These are phyloP conservation scores for Nannoperca obscura DNA, from an alignment of 2,797 vertebrate genomes.

Conservation along the genomic window DNA sequence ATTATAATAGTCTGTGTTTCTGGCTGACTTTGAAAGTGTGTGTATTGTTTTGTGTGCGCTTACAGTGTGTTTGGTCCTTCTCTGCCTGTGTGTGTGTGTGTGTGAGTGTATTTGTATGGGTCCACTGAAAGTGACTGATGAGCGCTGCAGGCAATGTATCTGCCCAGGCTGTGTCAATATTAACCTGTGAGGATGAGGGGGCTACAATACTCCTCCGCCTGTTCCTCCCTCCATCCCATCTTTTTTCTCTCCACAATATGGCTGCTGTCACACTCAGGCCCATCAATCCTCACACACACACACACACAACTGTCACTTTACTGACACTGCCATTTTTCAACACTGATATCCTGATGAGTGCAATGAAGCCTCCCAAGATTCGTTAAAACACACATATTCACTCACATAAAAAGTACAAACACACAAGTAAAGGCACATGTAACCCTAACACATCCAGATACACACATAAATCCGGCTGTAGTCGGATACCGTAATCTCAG, in stretches of 20 bases:
- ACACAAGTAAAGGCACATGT: conserved; percentile 44
- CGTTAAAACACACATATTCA: conserved; percentile 86
- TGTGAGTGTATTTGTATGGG: conserved; percentile 56
- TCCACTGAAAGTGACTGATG: conserved; percentile 81
- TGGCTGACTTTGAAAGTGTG: conserved; percentile 25
- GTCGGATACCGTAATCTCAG: conserved; percentile 43
- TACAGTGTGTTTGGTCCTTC: conserved; percentile 46
- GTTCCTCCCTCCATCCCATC: conserved; percentile 73
- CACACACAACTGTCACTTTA: conserved; percentile 88
- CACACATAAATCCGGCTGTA: conserved; percentile 44
- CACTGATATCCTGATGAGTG: conserved; percentile 94
- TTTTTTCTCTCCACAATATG: conserved; percentile 93
- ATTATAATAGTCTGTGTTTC: conserved; percentile 11
- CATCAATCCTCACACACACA: conserved; percentile 88
- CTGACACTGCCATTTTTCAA: conserved; percentile 95
- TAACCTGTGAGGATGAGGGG: conserved; percentile 94
- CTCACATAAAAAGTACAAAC: conserved; percentile 69
- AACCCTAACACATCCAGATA: conserved; percentile 34
- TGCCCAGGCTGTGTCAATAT: conserved; percentile 95
- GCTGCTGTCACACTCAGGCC: conserved; percentile 91
- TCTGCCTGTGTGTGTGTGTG: conserved; percentile 20
- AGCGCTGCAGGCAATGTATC: conserved; percentile 78
- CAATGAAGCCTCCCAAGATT: conserved; percentile 94
- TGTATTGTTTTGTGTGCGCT: conserved; percentile 17
- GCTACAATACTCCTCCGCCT: conserved; percentile 63